Conservation (phyloP, 2,797 vertebrate genomes). For the Acanthornis magna region DNA sequence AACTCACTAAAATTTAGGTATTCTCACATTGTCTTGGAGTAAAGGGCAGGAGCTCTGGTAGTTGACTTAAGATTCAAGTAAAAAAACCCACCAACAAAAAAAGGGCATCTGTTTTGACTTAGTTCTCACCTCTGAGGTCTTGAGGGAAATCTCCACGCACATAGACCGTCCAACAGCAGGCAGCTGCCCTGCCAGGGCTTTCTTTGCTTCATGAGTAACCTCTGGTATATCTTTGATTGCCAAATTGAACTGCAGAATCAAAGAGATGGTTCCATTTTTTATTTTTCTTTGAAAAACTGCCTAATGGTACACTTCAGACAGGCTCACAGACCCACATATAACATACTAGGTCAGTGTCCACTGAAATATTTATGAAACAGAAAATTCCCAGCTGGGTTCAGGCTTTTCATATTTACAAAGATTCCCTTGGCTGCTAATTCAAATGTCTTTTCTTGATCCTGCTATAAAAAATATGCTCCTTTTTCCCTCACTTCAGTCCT, state of each 20-base stretch:
- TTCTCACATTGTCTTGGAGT: background rate
- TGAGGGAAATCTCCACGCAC: conserved; percentile 99
- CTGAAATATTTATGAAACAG: conserved; percentile 29
- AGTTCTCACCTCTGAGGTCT: conserved; percentile 91
- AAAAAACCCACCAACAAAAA: background rate
- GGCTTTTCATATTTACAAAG: background rate
- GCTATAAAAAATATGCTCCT: background rate
- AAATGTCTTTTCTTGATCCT: background rate
- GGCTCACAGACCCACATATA: background rate
- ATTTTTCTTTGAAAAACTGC: background rate
- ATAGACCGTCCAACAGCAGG: conserved; percentile 94
- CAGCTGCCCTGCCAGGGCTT: conserved; percentile 93
- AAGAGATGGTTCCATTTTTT: background rate
- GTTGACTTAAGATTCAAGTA: background rate
- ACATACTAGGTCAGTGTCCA: background rate
- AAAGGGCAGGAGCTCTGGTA: background rate
- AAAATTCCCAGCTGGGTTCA: background rate
- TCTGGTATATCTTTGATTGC: conserved; percentile 99
- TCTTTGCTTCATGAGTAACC: conserved; percentile 99
- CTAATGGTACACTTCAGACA: background rate
- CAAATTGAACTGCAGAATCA: conserved; percentile 89
- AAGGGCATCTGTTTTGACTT: background rate
- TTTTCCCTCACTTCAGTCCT: background rate
- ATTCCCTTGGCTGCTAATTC: background rate
- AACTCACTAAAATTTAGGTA: background rate